Evolutionary conservation across 2,797 vertebrate genomes (phyloP), one percentile per base, ranked within the genome.

Genomic region (Tamandua tetradactyla): DNA sequence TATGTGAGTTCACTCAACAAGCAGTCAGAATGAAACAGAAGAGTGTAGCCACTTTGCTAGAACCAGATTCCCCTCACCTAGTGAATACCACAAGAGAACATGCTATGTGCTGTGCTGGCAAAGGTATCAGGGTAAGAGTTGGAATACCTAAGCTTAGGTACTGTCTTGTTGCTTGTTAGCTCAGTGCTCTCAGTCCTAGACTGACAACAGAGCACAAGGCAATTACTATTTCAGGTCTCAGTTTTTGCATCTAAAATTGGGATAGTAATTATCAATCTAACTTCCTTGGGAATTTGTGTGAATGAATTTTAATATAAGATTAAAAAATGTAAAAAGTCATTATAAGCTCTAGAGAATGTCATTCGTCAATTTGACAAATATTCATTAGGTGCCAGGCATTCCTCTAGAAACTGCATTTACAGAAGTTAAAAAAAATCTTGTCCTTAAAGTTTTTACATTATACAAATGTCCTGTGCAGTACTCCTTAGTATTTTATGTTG

Each of bases 351-450:
- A 72, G 40, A 23, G 32, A 15, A 25, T 42, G 37, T 47, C 32
- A 3, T 7, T 30, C 55, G 1, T 3, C 32, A 4, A 7, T 8
- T 25, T 52, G 0, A 0, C 35, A 14, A 17, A 30, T 0, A 17
- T 2, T 6, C 1, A 0, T 4, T 4, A 0, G 9, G 17, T 1
- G 30, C 44, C 13, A 7, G n/a, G 3, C 8, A 7, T 69, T n/a
- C 32, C 13, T 6, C 25, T 2, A 47, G 5, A 42, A 27, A 2
- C 49, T 0, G 0, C 10, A 22, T 27, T 23, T 7, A 2, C 11
- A 1, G 30, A 1, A 1, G 14, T 40, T 32, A 32, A 71, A 37
- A 18, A 37, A 27, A 9, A n/a, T 9, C 55, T 71, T n/a, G 49
- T 25, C n/a, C 14, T 32, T 47, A 14, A 7, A 22, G 44, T 40